Percentiles rank a stretch among this genome's conserved stretches.
These are phyloP conservation scores for Anabas testudineus DNA, from an alignment of 2,797 vertebrate genomes.

Conservation along the genomic window DNA sequence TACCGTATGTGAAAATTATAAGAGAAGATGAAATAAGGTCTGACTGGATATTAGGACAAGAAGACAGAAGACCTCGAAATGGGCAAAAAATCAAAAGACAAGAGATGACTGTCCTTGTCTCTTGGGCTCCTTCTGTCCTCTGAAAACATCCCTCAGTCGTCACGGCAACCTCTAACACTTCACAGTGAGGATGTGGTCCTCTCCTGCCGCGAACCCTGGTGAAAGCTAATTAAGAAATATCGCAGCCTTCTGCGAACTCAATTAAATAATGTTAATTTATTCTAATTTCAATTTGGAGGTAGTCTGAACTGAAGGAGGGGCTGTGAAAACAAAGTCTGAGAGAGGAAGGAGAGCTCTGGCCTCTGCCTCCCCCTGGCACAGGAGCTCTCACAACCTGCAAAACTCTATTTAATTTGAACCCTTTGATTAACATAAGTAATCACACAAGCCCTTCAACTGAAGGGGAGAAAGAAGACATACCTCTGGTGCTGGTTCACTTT, in stretches of 20 bases:
- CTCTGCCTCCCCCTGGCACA: constrained; percentile 71
- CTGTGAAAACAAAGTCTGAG: constrained; percentile 73
- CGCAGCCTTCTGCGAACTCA: constrained; percentile 86
- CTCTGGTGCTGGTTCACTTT: constrained; percentile 58
- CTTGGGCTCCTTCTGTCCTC: constrained; percentile 69
- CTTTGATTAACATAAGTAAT: constrained; percentile 80
- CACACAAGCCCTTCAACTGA: constrained; percentile 69
- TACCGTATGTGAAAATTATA: constrained; percentile 66
- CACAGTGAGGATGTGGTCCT: constrained; percentile 59
- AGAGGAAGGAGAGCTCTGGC: constrained; percentile 74
- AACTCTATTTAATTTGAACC: constrained; percentile 80
- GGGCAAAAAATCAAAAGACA: constrained; percentile 56
- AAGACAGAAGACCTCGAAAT: constrained; percentile 50
- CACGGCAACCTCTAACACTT: constrained; percentile 65
- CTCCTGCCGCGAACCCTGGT: constrained; percentile 73
- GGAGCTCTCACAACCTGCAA: constrained; percentile 71
- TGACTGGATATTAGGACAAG: constrained; percentile 53
- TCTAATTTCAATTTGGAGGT: constrained; percentile 86
- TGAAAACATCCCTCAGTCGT: constrained; percentile 59
- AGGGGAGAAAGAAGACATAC: constrained; percentile 59
- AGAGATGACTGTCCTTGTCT: constrained; percentile 74
- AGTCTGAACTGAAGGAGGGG: constrained; percentile 72
- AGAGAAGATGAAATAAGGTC: constrained; percentile 57
- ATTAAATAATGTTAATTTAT: constrained; percentile 89
- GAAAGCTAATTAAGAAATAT: constrained; percentile 87